Evolutionary conservation across 2,797 vertebrate species (phyloP).

Genomic region (Poecilia picta): DNA sequence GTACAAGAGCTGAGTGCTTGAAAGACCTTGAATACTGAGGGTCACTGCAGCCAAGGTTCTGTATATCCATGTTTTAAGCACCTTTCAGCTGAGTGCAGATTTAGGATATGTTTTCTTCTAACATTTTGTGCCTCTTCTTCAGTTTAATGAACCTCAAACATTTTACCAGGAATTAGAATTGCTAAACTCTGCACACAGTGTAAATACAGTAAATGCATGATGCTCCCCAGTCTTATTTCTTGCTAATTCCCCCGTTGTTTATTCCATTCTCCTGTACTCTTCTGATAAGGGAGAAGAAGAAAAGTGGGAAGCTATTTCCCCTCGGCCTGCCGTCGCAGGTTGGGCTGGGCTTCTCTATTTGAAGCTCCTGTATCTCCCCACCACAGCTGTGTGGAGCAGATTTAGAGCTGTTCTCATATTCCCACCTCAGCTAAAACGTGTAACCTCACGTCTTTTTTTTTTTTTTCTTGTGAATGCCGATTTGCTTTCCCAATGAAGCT

Average conservation of each 20-base stretch:
- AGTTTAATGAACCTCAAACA: not conserved
- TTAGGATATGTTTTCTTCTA: constrained; percentile 13
- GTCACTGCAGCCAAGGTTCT: constrained; percentile 58
- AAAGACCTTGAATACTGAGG: constrained; percentile 64
- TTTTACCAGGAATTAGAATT: constrained; percentile 15
- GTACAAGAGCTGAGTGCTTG: constrained; percentile 50
- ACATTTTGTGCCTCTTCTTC: not conserved
- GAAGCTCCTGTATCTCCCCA: constrained; percentile 75
- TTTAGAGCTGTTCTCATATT: constrained; percentile 54
- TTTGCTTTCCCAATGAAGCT: constrained; percentile 62
- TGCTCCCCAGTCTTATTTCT: constrained; percentile 58
- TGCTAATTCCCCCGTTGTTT: constrained; percentile 62
- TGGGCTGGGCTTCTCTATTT: constrained; percentile 61
- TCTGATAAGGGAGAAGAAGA: constrained; percentile 74
- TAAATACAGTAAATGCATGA: constrained; percentile 47
- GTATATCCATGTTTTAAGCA: constrained; percentile 20
- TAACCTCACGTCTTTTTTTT: constrained; percentile 36
- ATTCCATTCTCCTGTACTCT: constrained; percentile 62
- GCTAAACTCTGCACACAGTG: not conserved
- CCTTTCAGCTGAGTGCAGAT: constrained; percentile 4
- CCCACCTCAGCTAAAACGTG: constrained; percentile 51
- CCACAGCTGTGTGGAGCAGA: constrained; percentile 64
- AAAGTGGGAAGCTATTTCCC: constrained; percentile 25
- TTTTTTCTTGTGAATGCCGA: constrained; percentile 47
- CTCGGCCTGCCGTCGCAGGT: constrained; percentile 37